Conservation (phyloP, 2,888 invertebrate species). For the Andrena camellia region DNA sequence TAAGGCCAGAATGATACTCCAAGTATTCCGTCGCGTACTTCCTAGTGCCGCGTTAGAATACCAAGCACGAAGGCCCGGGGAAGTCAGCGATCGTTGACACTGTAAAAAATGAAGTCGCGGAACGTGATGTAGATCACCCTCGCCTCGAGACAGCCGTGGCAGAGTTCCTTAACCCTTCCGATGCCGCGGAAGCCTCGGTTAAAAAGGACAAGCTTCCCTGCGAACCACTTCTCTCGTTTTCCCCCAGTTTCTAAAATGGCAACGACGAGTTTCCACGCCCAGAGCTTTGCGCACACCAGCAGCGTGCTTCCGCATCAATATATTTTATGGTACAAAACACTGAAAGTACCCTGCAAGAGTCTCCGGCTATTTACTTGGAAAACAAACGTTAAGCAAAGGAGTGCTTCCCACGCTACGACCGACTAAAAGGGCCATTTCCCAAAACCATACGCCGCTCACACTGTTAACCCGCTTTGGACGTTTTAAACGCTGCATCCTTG, state of each 20-base stretch:
- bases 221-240: neutral
- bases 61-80: slow-evolving; percentile 61
- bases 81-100: slow-evolving; percentile 55
- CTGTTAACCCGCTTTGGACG: slow-evolving; percentile 27
- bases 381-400: neutral
- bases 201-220: neutral
- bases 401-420: neutral
- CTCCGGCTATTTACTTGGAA: too few species aligned
- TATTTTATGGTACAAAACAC: too few species aligned
- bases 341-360: too few species aligned
- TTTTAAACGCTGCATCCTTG: slow-evolving; percentile 13
- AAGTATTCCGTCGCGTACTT: slow-evolving; percentile 73
- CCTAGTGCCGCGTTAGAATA: slow-evolving; percentile 78
- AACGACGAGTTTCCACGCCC: too few species aligned
- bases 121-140: slow-evolving; percentile 14
- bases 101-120: slow-evolving; percentile 38
- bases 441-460: neutral
- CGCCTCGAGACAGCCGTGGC: neutral
- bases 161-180: neutral
- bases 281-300: too few species aligned
- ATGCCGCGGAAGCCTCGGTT: neutral
- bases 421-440: neutral
- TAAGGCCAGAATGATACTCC: slow-evolving; percentile 76
- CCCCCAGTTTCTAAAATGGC: too few species aligned
- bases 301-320: too few species aligned